phyloP scores from a whole-genome alignment of 2,888 invertebrate genomes.

The Drosophila acutilabella region DNA sequence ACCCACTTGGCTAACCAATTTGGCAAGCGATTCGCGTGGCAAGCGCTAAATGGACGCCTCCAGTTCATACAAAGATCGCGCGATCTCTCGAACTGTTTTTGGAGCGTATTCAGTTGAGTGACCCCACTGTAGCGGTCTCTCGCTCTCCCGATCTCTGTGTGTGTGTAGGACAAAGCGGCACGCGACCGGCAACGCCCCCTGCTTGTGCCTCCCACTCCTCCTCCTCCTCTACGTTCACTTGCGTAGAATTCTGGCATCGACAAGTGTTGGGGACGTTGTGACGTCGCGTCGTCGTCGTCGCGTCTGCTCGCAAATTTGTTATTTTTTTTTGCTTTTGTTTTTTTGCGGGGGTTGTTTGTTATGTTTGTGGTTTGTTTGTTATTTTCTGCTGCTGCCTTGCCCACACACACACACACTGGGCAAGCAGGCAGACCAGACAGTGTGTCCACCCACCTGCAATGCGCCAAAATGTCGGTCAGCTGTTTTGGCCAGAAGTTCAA shows the following conservation, averaged over 20 bases:
- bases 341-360: conserved; percentile 77
- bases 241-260: conserved; percentile 57
- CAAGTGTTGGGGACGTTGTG: conserved; percentile 69
- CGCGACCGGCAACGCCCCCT: conserved; percentile 60
- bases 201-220: conserved; percentile 29
- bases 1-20: conserved; percentile 74
- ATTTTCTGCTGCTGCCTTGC: conserved; percentile 42
- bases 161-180: conserved; percentile 75
- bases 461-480: conserved; percentile 72
- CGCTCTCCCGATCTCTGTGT: not conserved
- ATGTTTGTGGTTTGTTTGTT: conserved; percentile 48
- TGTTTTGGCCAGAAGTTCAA: conserved; percentile 47
- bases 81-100: conserved; percentile 57
- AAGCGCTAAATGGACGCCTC: conserved; percentile 59
- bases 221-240: conserved; percentile 30
- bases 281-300: conserved; percentile 57
- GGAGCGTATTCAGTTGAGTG: conserved; percentile 76
- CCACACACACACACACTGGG: conserved; percentile 30
- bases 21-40: conserved; percentile 69
- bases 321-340: not conserved
- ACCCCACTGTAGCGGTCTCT: conserved; percentile 42
- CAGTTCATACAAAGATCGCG: conserved; percentile 33
- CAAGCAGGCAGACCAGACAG: conserved; percentile 26
- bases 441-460: conserved; percentile 67
- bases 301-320: conserved; percentile 59